Evolutionary conservation across 30 jellyfish, hydroid and myxozoan genomes (phyloP).

Genomic region (Haliclystus octoradiatus): DNA sequence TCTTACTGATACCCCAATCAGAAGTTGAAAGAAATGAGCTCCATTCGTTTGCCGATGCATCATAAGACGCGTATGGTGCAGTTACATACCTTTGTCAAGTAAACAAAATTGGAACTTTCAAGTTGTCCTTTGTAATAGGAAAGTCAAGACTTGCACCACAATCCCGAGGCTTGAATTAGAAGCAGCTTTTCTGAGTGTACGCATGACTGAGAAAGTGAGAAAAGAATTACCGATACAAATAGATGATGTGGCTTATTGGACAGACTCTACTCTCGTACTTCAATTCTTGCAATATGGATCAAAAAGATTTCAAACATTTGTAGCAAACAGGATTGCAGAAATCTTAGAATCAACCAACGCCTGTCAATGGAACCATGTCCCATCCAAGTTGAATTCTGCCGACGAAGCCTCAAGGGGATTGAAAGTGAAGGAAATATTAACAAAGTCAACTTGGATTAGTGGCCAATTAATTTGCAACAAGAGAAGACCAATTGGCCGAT

Average conservation of each 20-base stretch:
- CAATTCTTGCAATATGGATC: too few relatives aligned
- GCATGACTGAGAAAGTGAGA: too few relatives aligned
- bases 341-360: conserved; percentile 31
- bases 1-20: neutral
- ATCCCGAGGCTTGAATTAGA: neutral
- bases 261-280: too few relatives aligned
- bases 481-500: too few relatives aligned
- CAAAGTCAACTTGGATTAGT: too few relatives aligned
- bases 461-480: too few relatives aligned
- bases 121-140: neutral
- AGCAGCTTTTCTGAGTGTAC: neutral
- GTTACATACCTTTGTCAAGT: neutral
- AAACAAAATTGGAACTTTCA: neutral
- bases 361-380: conserved; percentile 21
- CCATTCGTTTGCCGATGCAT: too few relatives aligned
- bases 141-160: neutral
- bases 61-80: neutral
- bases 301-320: too few relatives aligned
- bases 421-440: too few relatives aligned
- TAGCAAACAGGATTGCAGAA: conserved; percentile 17
- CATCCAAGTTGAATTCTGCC: conserved; percentile 20
- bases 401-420: conserved; percentile 47
- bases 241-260: conserved; percentile 14
- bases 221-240: too few relatives aligned
- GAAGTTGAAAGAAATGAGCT: neutral